These are phyloP conservation scores for Melanerpes aurifrons DNA, from an alignment of 2,113 vertebrate genomes.

Conservation along the genomic window DNA sequence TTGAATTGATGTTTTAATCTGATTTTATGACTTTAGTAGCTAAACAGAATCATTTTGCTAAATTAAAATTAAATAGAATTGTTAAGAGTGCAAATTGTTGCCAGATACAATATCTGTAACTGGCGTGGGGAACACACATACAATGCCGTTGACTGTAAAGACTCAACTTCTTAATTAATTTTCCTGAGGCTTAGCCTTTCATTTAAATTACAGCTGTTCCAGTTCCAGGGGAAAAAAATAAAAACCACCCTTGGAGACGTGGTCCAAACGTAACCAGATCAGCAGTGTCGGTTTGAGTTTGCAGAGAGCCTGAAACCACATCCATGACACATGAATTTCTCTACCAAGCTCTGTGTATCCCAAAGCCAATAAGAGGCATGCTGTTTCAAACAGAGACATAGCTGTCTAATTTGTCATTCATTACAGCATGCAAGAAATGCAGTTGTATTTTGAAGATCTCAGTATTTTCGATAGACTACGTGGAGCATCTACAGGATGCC, in stretches of 20 bases:
- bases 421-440: not conserved
- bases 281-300: not conserved
- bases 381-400: not conserved
- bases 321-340: not conserved
- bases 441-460: not conserved
- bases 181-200: constrained; percentile 55
- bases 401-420: not conserved
- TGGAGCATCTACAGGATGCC: not conserved
- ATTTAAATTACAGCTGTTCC: constrained; percentile 56
- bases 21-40: constrained; percentile 53
- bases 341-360: not conserved
- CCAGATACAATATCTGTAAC: constrained; percentile 58
- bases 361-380: not conserved
- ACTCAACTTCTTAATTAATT: constrained; percentile 60
- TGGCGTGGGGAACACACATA: constrained; percentile 17
- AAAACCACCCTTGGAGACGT: constrained; percentile 11
- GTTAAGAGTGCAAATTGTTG: constrained; percentile 60
- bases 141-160: constrained; percentile 52
- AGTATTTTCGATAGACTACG: not conserved
- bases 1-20: constrained; percentile 57
- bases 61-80: constrained; percentile 57
- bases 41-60: constrained; percentile 50
- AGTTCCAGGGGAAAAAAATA: constrained; percentile 11
- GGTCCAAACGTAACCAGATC: not conserved
- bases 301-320: constrained; percentile 37